These are phyloP conservation scores for Bombyx huttoni DNA, from an alignment of 2,888 invertebrate genomes.

Conservation along the genomic window DNA sequence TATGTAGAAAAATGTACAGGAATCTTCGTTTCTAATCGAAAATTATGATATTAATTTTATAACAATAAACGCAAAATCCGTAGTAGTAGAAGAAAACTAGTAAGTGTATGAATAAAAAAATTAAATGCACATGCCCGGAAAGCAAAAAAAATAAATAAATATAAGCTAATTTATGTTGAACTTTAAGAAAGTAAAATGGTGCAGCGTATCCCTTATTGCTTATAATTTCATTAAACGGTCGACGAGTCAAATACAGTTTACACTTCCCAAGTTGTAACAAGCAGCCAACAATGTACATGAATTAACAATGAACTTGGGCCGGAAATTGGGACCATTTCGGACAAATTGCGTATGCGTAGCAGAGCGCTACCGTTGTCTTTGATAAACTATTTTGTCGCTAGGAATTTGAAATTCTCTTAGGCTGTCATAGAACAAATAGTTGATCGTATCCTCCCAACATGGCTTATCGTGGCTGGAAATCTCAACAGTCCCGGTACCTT, in stretches of 20 bases:
- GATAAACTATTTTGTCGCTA: conserved; percentile 24
- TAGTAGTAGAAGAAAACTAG: no score
- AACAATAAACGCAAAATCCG: no score
- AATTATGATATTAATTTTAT: no score
- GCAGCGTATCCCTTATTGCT: conserved; percentile 1
- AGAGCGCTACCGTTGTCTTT: conserved; percentile 17
- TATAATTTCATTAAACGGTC: conserved; percentile 7
- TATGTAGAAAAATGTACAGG: no score
- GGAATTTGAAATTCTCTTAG: conserved; percentile 14
- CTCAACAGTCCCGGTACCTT: no score
- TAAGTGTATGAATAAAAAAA: background rate
- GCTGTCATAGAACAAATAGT: background rate
- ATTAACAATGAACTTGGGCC: conserved; percentile 45
- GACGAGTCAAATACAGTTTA: conserved; percentile 22
- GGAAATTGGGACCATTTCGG: conserved; percentile 31
- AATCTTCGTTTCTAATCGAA: no score
- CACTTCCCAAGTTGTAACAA: conserved; percentile 31
- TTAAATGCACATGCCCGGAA: background rate
- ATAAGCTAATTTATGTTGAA: background rate
- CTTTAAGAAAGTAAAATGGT: background rate
- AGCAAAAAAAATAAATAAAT: background rate
- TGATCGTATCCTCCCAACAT: background rate
- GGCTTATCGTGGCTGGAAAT: background rate
- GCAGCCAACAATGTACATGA: conserved; percentile 41
- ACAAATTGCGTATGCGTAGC: conserved; percentile 32